Evolutionary conservation across 1,140 invertebrate species (phyloP), one percentile per base, ranked within the genome.

Genomic region (Brachystomella parvula): DNA sequence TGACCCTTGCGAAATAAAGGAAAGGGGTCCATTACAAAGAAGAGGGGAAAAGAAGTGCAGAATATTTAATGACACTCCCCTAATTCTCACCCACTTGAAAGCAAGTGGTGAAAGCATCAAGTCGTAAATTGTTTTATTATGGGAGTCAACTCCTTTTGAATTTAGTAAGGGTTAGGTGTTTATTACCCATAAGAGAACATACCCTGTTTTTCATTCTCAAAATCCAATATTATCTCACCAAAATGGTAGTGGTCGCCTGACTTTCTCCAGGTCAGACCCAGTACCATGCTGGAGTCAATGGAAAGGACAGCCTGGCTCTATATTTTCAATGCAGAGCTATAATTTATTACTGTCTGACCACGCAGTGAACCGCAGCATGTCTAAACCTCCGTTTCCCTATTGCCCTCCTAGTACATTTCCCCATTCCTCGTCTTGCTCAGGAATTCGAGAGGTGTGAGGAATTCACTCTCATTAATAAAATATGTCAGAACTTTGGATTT

Each of bases 391-490:
- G 35, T 6, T 19, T 6, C 35, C 35, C 35, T 9, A 39, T 39
- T 6, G 35, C 35, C 6, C 6, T 19, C 35, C 6, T 39, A 39
- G 19, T 19, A 39, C 35, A 19, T 39, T 6, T 39, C 35, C 6
- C 35, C 35, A 19, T 39, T 39, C 35, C 6, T 39, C 6, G 35
- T 39, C 6, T 19, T 3, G 12, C 21, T 53, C 49, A 6, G 6
- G 9, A 12, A 26, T 15, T 15, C 24, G 12, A 12, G 24, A 53
- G 24, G 49, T 53, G 49, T 53, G 12, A 17, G 49, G 49, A 53
- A 53, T 53, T 53, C 21, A n/a, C 9, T 6, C 49, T 53, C 49
- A 53, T 53, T 53, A 53, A 53, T 53, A 53, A 53, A 53, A 53
- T 53, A 53, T 53, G 49, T 15, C 9, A 53, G 49, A 3, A 39